Base-by-base conservation (phyloP, 2,888 invertebrate species). In the Acrocyrtus sp. region DNA sequence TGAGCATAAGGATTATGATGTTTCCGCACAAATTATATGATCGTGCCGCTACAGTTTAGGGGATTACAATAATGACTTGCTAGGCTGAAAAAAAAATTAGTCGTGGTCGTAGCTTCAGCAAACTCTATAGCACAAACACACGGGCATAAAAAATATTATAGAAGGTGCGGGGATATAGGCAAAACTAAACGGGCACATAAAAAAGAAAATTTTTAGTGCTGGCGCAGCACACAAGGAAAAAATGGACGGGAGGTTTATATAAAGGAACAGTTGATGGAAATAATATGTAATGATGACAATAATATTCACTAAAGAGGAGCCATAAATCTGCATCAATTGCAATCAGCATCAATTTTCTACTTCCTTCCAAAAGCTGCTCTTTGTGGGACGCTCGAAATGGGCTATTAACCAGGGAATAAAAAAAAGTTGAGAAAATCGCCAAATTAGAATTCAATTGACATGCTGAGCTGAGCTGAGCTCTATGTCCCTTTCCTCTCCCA, bases 381-480 rank as follows among this genome's bases (percentile, higher is more conserved):
- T 69, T 57, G 61, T 61, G 61, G 69, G 45, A 56, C 61, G 54
- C 61, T 69, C n/a, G n/a, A n/a, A n/a, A n/a, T 69, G 56, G 54
- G 60, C 69, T 61, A 69, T 61, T 69, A 69, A 69, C 61, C 47
- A 48, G 61, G 48, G 24, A 61, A 61, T 61, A 61, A 69, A 67
- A n/a, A 50, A 57, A 69, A 61, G 61, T 61, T 27, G 60, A 69
- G 69, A 69, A 69, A 47, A 54, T 56, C 21, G 39, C 56, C 61
- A 61, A 69, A 69, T 69, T 69, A 53, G 69, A 69, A 69, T 69
- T 69, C 69, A 69, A 69, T 69, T 69, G 69, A 69, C 61, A 69
- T 54, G 45, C 60, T 56, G 69, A n/a, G n/a, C n/a, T n/a, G n/a
- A n/a, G n/a, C n/a, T n/a, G n/a, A n/a, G n/a, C n/a, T n/a, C n/a